Base-by-base conservation (phyloP, 2,113 vertebrate species). In the Columbina picui region DNA sequence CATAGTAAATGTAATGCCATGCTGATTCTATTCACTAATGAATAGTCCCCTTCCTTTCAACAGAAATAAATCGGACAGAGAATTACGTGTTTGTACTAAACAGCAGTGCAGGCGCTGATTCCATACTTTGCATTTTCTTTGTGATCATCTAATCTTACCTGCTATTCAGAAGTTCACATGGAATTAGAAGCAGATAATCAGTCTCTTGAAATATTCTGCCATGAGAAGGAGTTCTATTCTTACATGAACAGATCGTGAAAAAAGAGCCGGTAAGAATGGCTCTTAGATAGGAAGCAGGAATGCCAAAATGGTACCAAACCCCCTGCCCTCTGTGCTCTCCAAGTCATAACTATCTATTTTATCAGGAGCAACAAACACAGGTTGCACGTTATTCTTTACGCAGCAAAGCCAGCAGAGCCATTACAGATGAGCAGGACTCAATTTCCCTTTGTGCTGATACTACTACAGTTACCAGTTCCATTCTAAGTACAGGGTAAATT, bases 1-100 rank as follows among this genome's bases (percentile, higher is more conserved):
- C 10, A 3, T 41, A 93, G 89, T 84, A 90, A 94, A 87, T 53
- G 83, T 52, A 91, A 92, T 81, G 90, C 90, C 38, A 89, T 38
- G 85, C 84, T 90, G 60, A 69, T 97, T 97, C 93, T 69, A 88
- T 96, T 70, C 84, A 84, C 55, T 97, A 97, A 97, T 86, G 89
- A 97, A 92, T 14, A 75, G 64, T 50, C 22, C 30, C 11, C 12
- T 20, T 93, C 87, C 87, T 91, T 93, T 71, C 25, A 87, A 55
- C 32, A 94, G 87, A 92, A 93, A 61, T 25, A 74, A 90, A 83
- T 15, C 4, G 16, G 84, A 90, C 92, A 82, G 61, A 79, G 59
- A 18, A 93, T 82, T 89, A 68, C 38, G 64, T 49, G 55, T 86
- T 96, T 71, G 79, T 69, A 88, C 55, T 59, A 73, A 95, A 93